A percentile compares a stretch with the other conserved stretches of the same genome.
Conservation (phyloP, 2,113 vertebrate genomes). For the Nycticryphes semicollaris region DNA sequence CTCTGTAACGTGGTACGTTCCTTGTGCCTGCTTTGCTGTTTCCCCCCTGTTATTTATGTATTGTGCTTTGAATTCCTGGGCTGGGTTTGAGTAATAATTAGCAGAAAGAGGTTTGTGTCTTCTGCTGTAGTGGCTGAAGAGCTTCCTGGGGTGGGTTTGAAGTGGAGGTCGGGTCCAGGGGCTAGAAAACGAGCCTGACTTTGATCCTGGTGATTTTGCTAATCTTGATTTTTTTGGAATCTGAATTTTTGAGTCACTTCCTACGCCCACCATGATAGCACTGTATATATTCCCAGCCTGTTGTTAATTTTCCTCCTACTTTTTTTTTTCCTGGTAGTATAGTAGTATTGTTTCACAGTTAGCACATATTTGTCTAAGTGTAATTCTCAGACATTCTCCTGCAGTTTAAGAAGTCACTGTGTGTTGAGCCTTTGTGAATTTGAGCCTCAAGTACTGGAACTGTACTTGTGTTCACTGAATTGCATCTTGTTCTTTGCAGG, state of each 20-base stretch:
- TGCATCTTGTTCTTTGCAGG: not conserved
- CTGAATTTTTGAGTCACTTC: not conserved
- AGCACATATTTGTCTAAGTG: not conserved
- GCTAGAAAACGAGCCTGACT: not conserved
- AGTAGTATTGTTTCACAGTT: not conserved
- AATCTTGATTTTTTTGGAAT: not conserved
- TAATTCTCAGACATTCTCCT: not conserved
- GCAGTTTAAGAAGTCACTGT: not conserved
- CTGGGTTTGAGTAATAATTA: rapidly evolving
- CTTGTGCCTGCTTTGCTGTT: not conserved
- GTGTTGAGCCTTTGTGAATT: not conserved
- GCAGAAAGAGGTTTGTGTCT: too few relatives aligned
- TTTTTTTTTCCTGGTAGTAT: not conserved
- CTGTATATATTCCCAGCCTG: not conserved
- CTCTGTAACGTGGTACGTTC: rapidly evolving
- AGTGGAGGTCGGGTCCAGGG: too few relatives aligned
- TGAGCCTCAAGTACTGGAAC: not conserved
- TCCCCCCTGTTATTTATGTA: too few relatives aligned
- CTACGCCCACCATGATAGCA: rapidly evolving
- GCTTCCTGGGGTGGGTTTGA: not conserved
- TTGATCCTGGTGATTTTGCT: not conserved
- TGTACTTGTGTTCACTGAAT: not conserved
- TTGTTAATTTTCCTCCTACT: not conserved
- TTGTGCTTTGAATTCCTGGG: too few relatives aligned
- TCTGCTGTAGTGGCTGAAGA: rapidly evolving